phyloP scores from a whole-genome alignment of 2,113 vertebrate genomes.

The Phaethon lepturus region DNA sequence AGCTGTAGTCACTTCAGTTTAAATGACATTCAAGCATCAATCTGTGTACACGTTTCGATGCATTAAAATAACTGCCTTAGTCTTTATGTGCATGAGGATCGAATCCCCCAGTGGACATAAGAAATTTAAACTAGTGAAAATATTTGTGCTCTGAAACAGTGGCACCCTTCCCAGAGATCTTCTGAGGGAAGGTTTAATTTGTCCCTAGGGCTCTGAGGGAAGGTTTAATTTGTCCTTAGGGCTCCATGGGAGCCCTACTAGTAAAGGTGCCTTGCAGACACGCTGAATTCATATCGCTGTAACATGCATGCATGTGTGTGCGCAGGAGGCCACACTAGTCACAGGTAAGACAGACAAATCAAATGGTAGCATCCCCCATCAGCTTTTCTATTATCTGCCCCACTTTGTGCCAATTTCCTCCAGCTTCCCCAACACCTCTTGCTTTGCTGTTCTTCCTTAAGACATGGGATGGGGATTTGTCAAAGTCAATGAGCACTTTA shows the following conservation, averaged over 20 bases:
- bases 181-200: constrained; percentile 22
- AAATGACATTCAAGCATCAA: neutral
- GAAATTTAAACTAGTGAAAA: neutral
- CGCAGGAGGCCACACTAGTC: neutral
- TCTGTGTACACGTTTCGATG: neutral
- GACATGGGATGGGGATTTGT: constrained; percentile 82
- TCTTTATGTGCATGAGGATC: neutral
- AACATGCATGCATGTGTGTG: neutral
- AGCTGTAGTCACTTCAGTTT: neutral
- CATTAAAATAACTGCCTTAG: neutral
- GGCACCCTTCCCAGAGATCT: neutral
- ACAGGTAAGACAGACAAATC: constrained; percentile 56
- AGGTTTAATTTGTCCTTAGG: constrained; percentile 13
- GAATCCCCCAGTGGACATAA: neutral
- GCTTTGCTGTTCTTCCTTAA: constrained; percentile 80
- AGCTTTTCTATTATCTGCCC: constrained; percentile 70
- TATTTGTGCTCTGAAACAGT: neutral
- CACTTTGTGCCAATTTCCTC: constrained; percentile 73
- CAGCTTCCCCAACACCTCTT: constrained; percentile 67
- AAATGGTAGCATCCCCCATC: constrained; percentile 31
- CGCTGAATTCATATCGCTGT: neutral
- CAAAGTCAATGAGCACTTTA: constrained; percentile 90
- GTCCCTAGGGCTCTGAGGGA: neutral
- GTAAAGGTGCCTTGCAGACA: constrained; percentile 7
- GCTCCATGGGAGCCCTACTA: neutral